These are phyloP conservation scores for Paramisgurnus dabryanus DNA, from an alignment of 2,113 vertebrate genomes.

Conservation along the genomic window DNA sequence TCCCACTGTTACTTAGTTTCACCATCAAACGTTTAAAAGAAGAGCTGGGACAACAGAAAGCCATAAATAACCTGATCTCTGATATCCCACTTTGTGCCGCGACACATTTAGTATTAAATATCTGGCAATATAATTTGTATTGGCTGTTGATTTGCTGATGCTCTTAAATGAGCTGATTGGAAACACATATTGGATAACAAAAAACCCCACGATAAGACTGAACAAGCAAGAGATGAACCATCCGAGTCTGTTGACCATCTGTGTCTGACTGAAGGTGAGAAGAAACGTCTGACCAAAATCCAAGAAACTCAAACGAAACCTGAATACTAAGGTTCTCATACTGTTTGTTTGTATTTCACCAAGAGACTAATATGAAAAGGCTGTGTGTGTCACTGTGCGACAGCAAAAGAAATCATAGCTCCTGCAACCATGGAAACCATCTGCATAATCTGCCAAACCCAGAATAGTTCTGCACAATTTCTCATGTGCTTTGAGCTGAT, in stretches of 20 bases:
- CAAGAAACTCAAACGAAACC: not conserved
- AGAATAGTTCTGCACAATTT: slow-evolving; percentile 19
- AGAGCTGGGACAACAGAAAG: slow-evolving; percentile 41
- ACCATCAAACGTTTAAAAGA: not conserved
- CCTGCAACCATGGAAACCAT: slow-evolving; percentile 30
- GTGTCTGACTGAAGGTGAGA: not conserved
- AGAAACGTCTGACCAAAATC: not conserved
- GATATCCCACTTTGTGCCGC: not conserved
- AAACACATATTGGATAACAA: not conserved
- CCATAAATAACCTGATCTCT: slow-evolving; percentile 20
- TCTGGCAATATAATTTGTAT: not conserved
- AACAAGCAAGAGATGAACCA: not conserved
- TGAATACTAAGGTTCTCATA: not conserved
- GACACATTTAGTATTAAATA: not conserved
- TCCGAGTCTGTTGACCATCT: not conserved
- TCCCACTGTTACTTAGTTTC: slow-evolving; percentile 10
- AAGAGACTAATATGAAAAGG: slow-evolving; percentile 25
- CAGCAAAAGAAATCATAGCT: slow-evolving; percentile 23
- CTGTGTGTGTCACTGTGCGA: slow-evolving; percentile 6
- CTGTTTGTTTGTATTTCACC: slow-evolving; percentile 32
- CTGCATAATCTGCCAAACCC: slow-evolving; percentile 14
- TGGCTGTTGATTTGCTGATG: not conserved
- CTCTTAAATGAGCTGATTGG: not conserved
- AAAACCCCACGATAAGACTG: not conserved
- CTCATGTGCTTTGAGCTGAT: not conserved